Evolutionary conservation across 2,113 vertebrate species (phyloP).

Genomic region (human (Homo sapiens)): DNA sequence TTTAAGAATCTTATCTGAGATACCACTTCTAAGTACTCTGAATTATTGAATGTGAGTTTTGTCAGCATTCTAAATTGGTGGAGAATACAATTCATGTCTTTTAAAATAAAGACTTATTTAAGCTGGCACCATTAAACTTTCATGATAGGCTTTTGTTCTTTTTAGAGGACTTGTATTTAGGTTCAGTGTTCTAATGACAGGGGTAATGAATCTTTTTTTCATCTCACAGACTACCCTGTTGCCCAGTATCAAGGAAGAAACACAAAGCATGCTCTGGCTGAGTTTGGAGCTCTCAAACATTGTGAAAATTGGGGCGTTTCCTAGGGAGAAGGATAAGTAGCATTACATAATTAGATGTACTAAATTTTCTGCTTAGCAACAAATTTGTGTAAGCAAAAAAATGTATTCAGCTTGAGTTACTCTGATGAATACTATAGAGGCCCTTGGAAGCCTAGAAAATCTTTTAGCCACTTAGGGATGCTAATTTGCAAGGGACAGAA

Average conservation of each 20-base stretch:
- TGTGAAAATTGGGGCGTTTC: constrained; percentile 84
- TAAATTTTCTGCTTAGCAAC: constrained; percentile 95
- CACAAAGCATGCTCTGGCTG: constrained; percentile 75
- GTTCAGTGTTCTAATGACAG: constrained; percentile 44
- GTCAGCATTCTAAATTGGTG: neutral
- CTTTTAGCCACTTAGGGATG: constrained; percentile 85
- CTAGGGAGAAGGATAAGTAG: constrained; percentile 86
- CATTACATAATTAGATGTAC: constrained; percentile 89
- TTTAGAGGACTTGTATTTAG: constrained; percentile 62
- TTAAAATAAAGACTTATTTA: constrained; percentile 21
- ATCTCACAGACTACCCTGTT: constrained; percentile 74
- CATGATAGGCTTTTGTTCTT: neutral
- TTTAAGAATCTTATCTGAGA: neutral
- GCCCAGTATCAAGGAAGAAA: constrained; percentile 81
- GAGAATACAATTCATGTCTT: neutral
- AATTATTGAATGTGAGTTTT: neutral
- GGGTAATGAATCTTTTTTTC: constrained; percentile 76
- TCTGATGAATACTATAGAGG: constrained; percentile 88
- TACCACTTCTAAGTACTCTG: neutral
- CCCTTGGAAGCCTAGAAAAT: constrained; percentile 84
- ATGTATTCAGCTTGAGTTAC: constrained; percentile 83
- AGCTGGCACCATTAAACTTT: neutral
- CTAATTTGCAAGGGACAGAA: constrained; percentile 86
- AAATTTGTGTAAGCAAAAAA: constrained; percentile 91
- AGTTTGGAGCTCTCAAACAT: constrained; percentile 79